phyloP scores from a whole-genome alignment of 2,888 invertebrate species.

The Deilephila elpenor region DNA sequence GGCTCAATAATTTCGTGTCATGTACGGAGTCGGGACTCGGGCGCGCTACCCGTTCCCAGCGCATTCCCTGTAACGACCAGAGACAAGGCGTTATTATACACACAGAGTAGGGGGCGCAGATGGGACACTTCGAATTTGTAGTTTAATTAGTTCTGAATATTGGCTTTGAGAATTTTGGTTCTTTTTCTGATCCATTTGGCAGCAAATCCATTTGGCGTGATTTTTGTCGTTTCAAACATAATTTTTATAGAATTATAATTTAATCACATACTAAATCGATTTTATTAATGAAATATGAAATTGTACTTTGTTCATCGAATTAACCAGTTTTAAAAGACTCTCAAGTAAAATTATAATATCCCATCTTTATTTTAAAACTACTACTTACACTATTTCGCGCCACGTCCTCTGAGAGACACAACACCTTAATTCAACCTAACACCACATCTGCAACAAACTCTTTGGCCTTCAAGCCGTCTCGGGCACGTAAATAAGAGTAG shows the following conservation, averaged over 20 bases:
- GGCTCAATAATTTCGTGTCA: slow-evolving; percentile 72
- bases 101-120: slow-evolving; percentile 51
- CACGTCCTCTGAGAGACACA: not conserved
- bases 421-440: slow-evolving; percentile 33
- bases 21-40: slow-evolving; percentile 53
- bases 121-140: not conserved
- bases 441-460: slow-evolving; percentile 46
- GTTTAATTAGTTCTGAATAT: not conserved
- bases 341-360: too few relatives aligned
- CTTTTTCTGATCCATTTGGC: not conserved
- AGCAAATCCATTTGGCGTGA: too few relatives aligned
- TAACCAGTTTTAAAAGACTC: too few relatives aligned
- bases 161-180: not conserved
- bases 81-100: slow-evolving; percentile 65
- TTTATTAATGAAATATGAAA: too few relatives aligned
- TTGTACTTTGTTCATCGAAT: too few relatives aligned
- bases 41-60: slow-evolving; percentile 75
- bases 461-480: slow-evolving; percentile 50
- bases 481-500: slow-evolving; percentile 79
- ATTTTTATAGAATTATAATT: too few relatives aligned
- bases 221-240: too few relatives aligned
- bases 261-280: too few relatives aligned
- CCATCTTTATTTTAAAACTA: too few relatives aligned
- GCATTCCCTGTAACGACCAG: slow-evolving; percentile 69
- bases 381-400: not conserved